A percentile compares a stretch with the other conserved stretches of the same genome.
phyloP scores from a whole-genome alignment of 2,113 vertebrate genomes.

The Saguinus midas region DNA sequence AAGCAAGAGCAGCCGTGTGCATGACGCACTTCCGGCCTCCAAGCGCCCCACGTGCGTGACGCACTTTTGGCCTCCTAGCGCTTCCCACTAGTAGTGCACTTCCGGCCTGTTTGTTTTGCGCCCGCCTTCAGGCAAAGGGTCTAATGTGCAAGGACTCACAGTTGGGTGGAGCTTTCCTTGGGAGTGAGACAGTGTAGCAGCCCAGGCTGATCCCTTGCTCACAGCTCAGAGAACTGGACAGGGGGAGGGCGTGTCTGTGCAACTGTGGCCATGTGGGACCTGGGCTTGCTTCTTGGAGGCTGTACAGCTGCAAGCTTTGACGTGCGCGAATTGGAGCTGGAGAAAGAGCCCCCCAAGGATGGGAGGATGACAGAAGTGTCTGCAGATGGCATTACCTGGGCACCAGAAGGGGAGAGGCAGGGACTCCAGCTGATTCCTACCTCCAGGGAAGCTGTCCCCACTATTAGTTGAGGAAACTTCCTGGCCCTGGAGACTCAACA shows the following conservation, averaged over 20 bases:
- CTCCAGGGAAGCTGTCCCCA: not conserved
- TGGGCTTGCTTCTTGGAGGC: not conserved
- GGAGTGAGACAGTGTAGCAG: not conserved
- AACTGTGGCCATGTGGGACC: not conserved
- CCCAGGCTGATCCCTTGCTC: not conserved
- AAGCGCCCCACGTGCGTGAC: not conserved
- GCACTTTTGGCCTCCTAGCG: not conserved
- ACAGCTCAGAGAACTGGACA: not conserved
- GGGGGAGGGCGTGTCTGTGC: not conserved
- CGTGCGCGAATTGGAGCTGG: not conserved
- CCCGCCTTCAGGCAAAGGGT: accelerated
- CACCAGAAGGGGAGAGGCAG: not conserved
- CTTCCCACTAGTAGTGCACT: not conserved
- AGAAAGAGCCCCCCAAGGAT: not conserved
- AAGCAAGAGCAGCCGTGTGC: not conserved
- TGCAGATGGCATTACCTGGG: not conserved
- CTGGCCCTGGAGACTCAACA: not conserved
- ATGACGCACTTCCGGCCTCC: not conserved
- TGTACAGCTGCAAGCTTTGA: not conserved
- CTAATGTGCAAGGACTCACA: not conserved
- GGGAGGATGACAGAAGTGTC: not conserved
- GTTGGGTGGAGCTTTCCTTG: not conserved
- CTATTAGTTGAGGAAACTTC: too few species aligned
- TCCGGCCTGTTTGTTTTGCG: not conserved
- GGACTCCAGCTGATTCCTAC: not conserved